Conservation (phyloP, 2,113 vertebrate species). For the Cheilinus undulatus region DNA sequence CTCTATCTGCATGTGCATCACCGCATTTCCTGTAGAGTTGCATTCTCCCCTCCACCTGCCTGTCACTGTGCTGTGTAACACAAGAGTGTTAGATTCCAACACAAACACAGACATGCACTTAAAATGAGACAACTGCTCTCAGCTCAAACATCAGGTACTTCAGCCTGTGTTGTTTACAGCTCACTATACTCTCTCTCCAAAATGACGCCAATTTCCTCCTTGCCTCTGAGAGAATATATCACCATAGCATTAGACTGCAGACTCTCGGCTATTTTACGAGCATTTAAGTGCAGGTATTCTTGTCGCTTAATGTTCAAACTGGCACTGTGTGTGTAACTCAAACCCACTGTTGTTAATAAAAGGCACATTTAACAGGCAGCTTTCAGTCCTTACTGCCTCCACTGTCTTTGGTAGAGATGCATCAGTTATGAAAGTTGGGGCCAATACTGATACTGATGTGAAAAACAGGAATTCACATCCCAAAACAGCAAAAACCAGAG, state of each 20-base stretch:
- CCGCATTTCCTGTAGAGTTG: slow-evolving; percentile 56
- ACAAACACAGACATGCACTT: not conserved
- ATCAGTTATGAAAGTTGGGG: no score
- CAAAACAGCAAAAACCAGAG: no score
- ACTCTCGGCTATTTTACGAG: not conserved
- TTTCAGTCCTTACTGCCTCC: no score
- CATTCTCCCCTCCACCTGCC: slow-evolving; percentile 56
- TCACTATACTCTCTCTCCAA: not conserved
- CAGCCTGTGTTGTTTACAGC: slow-evolving; percentile 8
- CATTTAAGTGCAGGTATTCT: not conserved
- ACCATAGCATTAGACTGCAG: not conserved
- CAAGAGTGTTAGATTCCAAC: slow-evolving; percentile 23
- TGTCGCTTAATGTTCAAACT: not conserved
- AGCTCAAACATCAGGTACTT: slow-evolving; percentile 3
- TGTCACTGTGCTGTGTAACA: slow-evolving; percentile 20
- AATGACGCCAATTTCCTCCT: not conserved
- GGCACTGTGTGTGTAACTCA: not conserved
- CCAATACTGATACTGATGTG: no score
- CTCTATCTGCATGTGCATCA: slow-evolving; percentile 2
- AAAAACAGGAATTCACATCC: no score
- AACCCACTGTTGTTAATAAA: not conserved
- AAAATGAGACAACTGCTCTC: slow-evolving; percentile 15
- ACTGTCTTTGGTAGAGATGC: no score
- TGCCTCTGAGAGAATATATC: not conserved
- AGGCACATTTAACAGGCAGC: not conserved